These are phyloP conservation scores for Ptiloglossa arizonensis DNA, from an alignment of 1,140 invertebrate species.

Conservation along the genomic window DNA sequence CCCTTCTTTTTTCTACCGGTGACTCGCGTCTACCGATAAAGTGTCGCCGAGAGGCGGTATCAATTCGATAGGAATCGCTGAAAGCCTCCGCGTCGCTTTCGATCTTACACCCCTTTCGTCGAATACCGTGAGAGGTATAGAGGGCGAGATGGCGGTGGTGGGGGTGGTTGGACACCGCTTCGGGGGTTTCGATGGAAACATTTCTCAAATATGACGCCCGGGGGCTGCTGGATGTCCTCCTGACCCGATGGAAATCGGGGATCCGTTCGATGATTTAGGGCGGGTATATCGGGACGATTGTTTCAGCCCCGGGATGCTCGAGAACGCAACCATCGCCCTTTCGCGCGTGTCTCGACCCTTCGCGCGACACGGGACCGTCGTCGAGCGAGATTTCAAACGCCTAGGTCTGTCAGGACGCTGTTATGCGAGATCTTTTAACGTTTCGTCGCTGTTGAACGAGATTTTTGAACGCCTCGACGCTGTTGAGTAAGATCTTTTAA, in stretches of 20 bases:
- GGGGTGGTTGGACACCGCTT: background rate
- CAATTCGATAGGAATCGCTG: constrained; percentile 32
- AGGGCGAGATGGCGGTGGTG: no score
- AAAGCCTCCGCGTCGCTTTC: constrained; percentile 6
- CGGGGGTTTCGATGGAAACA: constrained; percentile 14
- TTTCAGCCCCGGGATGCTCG: background rate
- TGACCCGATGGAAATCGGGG: background rate
- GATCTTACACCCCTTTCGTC: background rate
- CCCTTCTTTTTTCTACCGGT: background rate
- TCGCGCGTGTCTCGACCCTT: background rate
- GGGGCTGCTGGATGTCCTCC: background rate
- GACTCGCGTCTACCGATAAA: constrained; percentile 28
- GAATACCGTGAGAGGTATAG: background rate
- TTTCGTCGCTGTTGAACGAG: no score
- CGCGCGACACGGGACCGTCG: background rate
- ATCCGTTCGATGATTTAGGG: background rate
- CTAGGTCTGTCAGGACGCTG: no score
- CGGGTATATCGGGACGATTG: background rate
- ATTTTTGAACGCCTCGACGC: no score
- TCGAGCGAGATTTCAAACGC: no score
- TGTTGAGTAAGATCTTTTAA: no score
- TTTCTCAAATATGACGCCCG: constrained; percentile 19
- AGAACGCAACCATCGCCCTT: no score
- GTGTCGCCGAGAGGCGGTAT: constrained; percentile 18
- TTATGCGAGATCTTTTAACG: no score